phyloP scores from a whole-genome alignment of 1,140 invertebrate species.

The Drosophila nannoptera region DNA sequence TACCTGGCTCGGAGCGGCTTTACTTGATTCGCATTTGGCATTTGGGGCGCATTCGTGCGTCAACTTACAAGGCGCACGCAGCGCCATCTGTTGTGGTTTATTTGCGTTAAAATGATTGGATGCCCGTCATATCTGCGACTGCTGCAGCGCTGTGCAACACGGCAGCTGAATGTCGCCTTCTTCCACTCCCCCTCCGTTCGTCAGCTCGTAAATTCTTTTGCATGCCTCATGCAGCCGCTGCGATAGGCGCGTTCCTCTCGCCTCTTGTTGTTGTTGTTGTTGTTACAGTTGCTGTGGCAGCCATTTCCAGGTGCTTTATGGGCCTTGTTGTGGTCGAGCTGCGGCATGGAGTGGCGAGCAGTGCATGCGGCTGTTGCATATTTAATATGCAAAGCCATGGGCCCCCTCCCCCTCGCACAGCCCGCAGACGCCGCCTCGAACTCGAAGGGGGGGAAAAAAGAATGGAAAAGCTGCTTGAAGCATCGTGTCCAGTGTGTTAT shows the following conservation, averaged over 20 bases:
- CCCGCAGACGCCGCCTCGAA: constrained; percentile 42
- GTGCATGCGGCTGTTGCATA: constrained; percentile 69
- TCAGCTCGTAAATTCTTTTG: constrained; percentile 74
- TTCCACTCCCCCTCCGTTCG: not conserved
- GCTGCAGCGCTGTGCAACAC: constrained; percentile 10
- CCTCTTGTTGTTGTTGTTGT: constrained; percentile 18
- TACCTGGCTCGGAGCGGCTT: not conserved
- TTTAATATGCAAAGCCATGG: constrained; percentile 77
- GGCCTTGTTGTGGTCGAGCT: constrained; percentile 63
- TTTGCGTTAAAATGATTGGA: constrained; percentile 78
- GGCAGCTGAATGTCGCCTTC: constrained; percentile 7
- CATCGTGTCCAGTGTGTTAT: constrained; percentile 55
- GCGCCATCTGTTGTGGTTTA: constrained; percentile 76
- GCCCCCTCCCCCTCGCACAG: constrained; percentile 30
- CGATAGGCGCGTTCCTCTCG: constrained; percentile 26
- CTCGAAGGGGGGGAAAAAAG: constrained; percentile 14
- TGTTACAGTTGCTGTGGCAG: constrained; percentile 40
- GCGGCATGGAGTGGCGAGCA: not conserved
- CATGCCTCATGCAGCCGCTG: constrained; percentile 37
- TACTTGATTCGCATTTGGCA: constrained; percentile 17
- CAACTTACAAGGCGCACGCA: constrained; percentile 69
- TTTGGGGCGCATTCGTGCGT: constrained; percentile 56
- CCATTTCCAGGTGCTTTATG: constrained; percentile 72
- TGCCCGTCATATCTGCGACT: constrained; percentile 71
- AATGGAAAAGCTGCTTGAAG: constrained; percentile 9